Evolutionary conservation across 2,888 invertebrate species (phyloP).

Genomic region (Phorcus lineatus): DNA sequence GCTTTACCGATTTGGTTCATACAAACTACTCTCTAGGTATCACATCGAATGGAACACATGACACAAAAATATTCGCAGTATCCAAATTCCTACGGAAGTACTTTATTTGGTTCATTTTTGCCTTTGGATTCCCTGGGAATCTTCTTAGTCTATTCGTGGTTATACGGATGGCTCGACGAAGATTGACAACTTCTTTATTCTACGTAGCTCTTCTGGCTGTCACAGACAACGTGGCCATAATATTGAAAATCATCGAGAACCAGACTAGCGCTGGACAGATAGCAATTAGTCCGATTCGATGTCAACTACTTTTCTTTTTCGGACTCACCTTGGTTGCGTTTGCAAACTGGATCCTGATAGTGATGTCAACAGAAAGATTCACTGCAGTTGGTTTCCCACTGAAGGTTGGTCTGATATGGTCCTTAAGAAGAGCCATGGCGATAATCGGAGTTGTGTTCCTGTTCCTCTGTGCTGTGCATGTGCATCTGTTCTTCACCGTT

Average conservation of each 20-base stretch:
- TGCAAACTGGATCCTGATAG: background rate
- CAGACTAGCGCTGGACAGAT: background rate
- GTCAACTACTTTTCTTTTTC: background rate
- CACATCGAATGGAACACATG: too few species aligned
- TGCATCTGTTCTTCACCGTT: background rate
- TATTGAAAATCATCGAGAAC: slow-evolving; percentile 21
- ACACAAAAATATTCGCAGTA: too few species aligned
- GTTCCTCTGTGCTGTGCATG: background rate
- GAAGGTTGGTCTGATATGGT: background rate
- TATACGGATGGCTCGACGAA: slow-evolving; percentile 19
- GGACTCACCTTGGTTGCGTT: background rate
- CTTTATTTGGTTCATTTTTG: slow-evolving; percentile 33
- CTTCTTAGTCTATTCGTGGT: slow-evolving; percentile 23
- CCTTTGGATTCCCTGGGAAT: slow-evolving; percentile 34
- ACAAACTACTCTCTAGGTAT: too few species aligned
- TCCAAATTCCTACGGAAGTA: too few species aligned
- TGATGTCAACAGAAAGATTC: background rate
- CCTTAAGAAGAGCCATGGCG: background rate
- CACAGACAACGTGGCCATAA: slow-evolving; percentile 34
- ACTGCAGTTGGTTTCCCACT: background rate
- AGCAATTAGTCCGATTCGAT: background rate
- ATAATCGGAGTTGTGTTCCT: background rate
- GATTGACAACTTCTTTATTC: slow-evolving; percentile 3
- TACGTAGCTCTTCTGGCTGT: slow-evolving; percentile 33
- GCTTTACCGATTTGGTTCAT: too few species aligned